A percentile compares a stretch with the other conserved stretches of the same genome.
Evolutionary conservation across 2,888 invertebrate genomes (phyloP).

Genomic region (Lamproptera curius): DNA sequence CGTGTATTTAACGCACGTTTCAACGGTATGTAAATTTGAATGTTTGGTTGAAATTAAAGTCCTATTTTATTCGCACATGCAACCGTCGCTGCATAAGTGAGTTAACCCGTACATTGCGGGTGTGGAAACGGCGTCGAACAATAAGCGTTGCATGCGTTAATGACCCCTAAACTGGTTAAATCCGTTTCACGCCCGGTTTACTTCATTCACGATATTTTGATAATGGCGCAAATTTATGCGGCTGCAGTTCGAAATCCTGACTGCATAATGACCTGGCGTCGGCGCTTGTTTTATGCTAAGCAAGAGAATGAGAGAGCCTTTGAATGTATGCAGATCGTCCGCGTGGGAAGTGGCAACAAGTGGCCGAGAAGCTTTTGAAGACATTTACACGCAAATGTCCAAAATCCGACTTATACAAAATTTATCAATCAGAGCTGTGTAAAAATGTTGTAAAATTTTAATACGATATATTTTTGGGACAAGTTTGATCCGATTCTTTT

Average conservation of each 20-base stretch:
- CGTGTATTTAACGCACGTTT: slow-evolving; percentile 6
- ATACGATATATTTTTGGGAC: no score
- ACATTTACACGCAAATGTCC: slow-evolving; percentile 40
- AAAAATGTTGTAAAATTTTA: background rate
- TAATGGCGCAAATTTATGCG: slow-evolving; percentile 73
- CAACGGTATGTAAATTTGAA: slow-evolving; percentile 10
- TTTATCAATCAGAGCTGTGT: no score
- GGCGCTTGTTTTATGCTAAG: slow-evolving; percentile 74
- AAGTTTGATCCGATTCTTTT: no score
- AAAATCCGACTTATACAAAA: no score
- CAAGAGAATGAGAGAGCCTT: slow-evolving; percentile 66
- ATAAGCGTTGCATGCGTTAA: slow-evolving; percentile 68
- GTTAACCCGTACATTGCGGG: slow-evolving; percentile 31
- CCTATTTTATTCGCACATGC: slow-evolving; percentile 4
- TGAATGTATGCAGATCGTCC: slow-evolving; percentile 70
- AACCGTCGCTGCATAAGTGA: slow-evolving; percentile 20
- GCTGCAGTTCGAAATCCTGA: slow-evolving; percentile 65
- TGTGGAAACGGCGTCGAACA: slow-evolving; percentile 38
- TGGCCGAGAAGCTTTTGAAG: slow-evolving; percentile 54
- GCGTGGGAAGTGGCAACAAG: slow-evolving; percentile 77
- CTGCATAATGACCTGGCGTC: slow-evolving; percentile 71
- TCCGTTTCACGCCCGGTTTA: slow-evolving; percentile 57
- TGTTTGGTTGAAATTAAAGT: slow-evolving; percentile 15
- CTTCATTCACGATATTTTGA: slow-evolving; percentile 73
- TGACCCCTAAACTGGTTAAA: slow-evolving; percentile 65